Conservation (phyloP, 2,888 invertebrate genomes). For the Zaprionus bogoriensis region DNA sequence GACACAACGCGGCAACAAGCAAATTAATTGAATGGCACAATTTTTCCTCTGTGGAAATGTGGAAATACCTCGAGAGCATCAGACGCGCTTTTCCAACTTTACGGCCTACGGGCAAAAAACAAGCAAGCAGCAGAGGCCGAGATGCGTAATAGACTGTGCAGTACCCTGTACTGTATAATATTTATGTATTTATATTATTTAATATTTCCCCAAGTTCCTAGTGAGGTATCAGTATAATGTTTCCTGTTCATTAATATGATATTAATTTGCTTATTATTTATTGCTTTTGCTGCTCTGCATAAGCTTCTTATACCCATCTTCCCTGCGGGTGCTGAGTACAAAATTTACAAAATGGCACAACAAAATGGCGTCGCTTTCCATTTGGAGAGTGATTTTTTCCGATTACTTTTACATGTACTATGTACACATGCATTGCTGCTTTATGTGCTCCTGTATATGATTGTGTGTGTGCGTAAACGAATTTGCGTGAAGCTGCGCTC, state of each 20-base stretch:
- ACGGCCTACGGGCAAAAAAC: not conserved
- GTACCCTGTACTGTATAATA: too few species aligned
- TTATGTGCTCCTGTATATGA: not conserved
- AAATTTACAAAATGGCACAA: conserved; percentile 26
- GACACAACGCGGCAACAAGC: conserved; percentile 24
- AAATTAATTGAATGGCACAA: conserved; percentile 60
- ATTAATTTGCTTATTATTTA: too few species aligned
- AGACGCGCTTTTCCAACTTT: not conserved
- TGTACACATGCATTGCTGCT: not conserved
- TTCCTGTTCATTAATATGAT: too few species aligned
- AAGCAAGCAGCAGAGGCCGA: not conserved
- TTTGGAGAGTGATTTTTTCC: conserved; percentile 45
- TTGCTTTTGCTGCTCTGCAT: too few species aligned
- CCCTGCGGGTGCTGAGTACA: not conserved
- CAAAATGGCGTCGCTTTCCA: conserved; percentile 39
- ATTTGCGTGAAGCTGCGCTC: conserved; percentile 38
- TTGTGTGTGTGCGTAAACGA: conserved; percentile 8
- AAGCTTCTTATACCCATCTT: not conserved
- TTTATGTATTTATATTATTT: too few species aligned
- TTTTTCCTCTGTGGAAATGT: conserved; percentile 39
- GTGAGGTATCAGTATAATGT: too few species aligned
- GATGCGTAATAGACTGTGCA: not conserved
- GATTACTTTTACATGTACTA: conserved; percentile 6
- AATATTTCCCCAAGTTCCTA: too few species aligned
- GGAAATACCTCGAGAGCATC: conserved; percentile 27